Conservation (phyloP, 1,140 invertebrate species). For the Dendrolimus kikuchii region DNA sequence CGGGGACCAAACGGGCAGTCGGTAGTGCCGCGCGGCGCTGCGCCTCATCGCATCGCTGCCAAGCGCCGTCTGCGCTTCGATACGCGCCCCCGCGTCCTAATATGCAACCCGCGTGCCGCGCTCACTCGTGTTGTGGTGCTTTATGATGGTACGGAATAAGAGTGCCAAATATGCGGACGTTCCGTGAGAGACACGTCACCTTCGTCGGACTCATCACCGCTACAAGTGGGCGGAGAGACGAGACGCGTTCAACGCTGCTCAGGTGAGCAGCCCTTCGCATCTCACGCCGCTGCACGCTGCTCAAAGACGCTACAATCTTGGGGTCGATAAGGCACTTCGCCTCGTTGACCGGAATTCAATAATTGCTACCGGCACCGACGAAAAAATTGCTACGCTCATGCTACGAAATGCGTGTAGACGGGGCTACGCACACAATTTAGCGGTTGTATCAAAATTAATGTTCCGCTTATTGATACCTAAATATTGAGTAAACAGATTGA, state of each 20-base stretch:
- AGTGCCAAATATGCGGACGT: constrained; percentile 67
- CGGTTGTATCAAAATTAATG: neutral
- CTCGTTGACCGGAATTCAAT: constrained; percentile 8
- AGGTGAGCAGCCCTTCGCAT: constrained; percentile 61
- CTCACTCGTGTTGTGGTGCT: constrained; percentile 66
- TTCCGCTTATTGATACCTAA: too few relatives aligned
- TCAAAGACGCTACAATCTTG: constrained; percentile 51
- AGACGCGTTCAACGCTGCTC: constrained; percentile 51
- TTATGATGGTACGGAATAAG: constrained; percentile 68
- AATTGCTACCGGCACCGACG: constrained; percentile 4
- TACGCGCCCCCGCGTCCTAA: constrained; percentile 28
- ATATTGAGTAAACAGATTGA: too few relatives aligned
- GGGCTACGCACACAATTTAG: constrained; percentile 16
- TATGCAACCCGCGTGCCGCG: constrained; percentile 66
- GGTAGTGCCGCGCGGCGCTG: constrained; percentile 49
- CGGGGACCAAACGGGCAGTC: constrained; percentile 51
- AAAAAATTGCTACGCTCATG: constrained; percentile 3
- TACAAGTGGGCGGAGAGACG: constrained; percentile 62
- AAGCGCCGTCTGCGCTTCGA: constrained; percentile 29
- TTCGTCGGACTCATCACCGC: constrained; percentile 35
- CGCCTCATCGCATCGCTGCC: constrained; percentile 29
- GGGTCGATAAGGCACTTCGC: constrained; percentile 45
- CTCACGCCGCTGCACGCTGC: constrained; percentile 35
- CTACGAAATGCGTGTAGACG: constrained; percentile 22
- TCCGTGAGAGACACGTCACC: constrained; percentile 44